Conservation (phyloP, 1,140 invertebrate species). For the Hydropsyche tenuis region DNA sequence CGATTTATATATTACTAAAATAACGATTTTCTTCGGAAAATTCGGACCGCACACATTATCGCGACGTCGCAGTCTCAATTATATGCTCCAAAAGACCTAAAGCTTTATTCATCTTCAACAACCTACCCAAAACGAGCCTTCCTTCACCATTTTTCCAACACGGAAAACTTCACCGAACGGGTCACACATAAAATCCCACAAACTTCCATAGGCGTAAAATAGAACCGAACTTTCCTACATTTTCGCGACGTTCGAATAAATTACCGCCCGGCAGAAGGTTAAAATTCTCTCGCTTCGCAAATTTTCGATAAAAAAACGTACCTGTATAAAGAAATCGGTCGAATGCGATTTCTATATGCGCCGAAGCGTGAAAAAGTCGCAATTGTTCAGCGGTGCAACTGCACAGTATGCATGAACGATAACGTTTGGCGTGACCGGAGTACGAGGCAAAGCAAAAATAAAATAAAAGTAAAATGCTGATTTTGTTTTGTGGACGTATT, state of each 20-base stretch:
- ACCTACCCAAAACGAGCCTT: background rate
- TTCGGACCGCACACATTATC: background rate
- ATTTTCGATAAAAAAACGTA: background rate
- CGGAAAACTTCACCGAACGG: conserved; percentile 42
- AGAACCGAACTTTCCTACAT: background rate
- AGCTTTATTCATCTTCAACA: conserved; percentile 42
- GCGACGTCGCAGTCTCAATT: conserved; percentile 43
- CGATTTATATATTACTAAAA: no score
- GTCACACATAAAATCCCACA: background rate
- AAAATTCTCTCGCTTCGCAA: background rate
- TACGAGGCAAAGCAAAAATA: background rate
- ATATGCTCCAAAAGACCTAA: conserved; percentile 46
- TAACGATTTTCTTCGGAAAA: no score
- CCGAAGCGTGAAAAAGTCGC: background rate
- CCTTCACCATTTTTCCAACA: conserved; percentile 2
- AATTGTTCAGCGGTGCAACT: background rate
- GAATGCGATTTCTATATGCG: background rate
- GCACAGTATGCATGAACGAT: background rate
- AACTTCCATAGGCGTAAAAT: background rate
- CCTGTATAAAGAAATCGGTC: background rate
- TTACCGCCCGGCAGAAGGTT: no score
- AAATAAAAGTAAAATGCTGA: background rate
- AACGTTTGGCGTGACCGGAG: background rate
- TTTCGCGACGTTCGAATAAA: no score
- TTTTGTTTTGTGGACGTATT: no score